Evolutionary conservation across 2,113 vertebrate genomes (phyloP).

Genomic region (Oxyruncus cristatus): DNA sequence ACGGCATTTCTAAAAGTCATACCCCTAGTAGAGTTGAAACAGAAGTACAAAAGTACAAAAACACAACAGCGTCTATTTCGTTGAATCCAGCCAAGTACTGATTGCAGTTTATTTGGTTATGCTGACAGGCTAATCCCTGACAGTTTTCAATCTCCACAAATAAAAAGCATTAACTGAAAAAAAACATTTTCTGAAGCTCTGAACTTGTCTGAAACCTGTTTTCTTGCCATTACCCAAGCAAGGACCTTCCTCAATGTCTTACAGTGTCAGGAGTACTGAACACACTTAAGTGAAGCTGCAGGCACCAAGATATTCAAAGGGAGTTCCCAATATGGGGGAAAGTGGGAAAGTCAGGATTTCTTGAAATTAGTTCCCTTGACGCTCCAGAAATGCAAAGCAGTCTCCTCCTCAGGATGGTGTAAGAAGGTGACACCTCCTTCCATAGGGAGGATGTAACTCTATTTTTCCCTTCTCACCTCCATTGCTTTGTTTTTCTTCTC

Average conservation of each 20-base stretch:
- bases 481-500: not conserved
- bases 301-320: not conserved
- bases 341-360: not conserved
- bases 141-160: not conserved
- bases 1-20: not conserved
- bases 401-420: not conserved
- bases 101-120: not conserved
- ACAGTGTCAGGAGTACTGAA: not conserved
- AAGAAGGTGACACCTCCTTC: not conserved
- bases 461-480: not conserved
- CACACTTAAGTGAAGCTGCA: not conserved
- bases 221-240: not conserved
- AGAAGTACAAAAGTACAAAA: not conserved
- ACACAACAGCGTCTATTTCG: not conserved
- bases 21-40: not conserved
- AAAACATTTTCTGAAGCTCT: not conserved
- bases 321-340: not conserved
- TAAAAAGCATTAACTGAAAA: not conserved
- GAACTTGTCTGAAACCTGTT: not conserved
- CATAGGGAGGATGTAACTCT: not conserved
- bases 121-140: not conserved
- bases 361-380: not conserved
- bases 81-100: not conserved
- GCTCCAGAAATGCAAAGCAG: not conserved
- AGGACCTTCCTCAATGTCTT: rapidly evolving